Conservation (phyloP, 2,113 vertebrate species). For the Burhinus bistriatus region DNA sequence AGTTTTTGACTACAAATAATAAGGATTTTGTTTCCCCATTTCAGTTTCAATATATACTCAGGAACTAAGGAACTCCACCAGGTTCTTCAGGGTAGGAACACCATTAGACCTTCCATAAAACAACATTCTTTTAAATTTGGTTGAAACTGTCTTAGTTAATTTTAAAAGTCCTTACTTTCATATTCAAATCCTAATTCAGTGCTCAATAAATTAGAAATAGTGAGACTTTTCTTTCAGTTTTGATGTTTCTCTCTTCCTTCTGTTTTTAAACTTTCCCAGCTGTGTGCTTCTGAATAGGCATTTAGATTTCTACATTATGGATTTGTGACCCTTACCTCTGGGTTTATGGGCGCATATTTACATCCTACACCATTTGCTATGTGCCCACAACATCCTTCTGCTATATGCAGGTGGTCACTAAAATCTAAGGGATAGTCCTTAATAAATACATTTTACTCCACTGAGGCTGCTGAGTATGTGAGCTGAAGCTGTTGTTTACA, state of each 20-base stretch:
- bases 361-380: neutral
- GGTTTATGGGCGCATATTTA: fast-evolving
- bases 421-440: neutral
- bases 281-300: neutral
- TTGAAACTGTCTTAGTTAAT: neutral
- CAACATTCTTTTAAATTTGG: neutral
- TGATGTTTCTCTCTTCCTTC: neutral
- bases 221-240: neutral
- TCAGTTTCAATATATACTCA: neutral
- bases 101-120: neutral
- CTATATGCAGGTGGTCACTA: neutral
- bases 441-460: neutral
- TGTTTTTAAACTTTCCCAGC: neutral
- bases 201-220: neutral
- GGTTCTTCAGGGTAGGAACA: neutral
- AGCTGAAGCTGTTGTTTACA: fast-evolving
- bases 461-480: neutral
- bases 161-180: neutral
- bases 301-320: neutral
- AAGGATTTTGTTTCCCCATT: neutral
- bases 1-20: neutral
- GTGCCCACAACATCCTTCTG: neutral
- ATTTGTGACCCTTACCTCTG: neutral
- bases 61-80: neutral
- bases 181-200: neutral